Percentiles rank a stretch among this genome's conserved stretches.
phyloP scores from a whole-genome alignment of 2,113 vertebrate species.

The Climacteris rufus region DNA sequence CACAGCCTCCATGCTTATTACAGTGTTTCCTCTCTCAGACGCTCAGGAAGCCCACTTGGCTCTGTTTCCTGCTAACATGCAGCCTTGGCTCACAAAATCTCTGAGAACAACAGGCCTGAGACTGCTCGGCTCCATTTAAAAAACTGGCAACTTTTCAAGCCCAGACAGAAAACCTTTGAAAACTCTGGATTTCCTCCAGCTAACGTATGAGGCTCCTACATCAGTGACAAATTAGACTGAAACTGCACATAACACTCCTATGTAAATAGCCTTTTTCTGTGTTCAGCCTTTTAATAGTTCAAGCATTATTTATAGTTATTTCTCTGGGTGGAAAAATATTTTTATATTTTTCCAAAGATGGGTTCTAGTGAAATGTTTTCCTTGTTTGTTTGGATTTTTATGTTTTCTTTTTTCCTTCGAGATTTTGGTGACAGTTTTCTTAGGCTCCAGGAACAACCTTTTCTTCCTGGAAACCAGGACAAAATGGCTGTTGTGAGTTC shows the following conservation, averaged over 20 bases:
- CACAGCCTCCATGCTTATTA: slow-evolving; percentile 87
- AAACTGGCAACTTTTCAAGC: slow-evolving; percentile 73
- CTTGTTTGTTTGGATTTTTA: slow-evolving; percentile 22
- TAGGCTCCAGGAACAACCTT: slow-evolving; percentile 15
- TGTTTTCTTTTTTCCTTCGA: background rate
- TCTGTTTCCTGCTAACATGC: slow-evolving; percentile 86
- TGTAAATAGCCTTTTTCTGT: slow-evolving; percentile 19
- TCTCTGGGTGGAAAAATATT: slow-evolving; percentile 12
- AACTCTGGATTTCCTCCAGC: slow-evolving; percentile 70
- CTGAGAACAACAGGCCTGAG: slow-evolving; percentile 88
- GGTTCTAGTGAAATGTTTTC: slow-evolving; percentile 31
- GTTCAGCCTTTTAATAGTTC: background rate
- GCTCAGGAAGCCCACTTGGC: slow-evolving; percentile 92
- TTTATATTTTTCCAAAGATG: slow-evolving; percentile 38
- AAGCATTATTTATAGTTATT: slow-evolving; percentile 7
- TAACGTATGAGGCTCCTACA: slow-evolving; percentile 71
- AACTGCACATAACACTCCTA: slow-evolving; percentile 19
- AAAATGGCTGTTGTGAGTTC: slow-evolving; percentile 24
- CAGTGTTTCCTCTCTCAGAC: slow-evolving; percentile 84
- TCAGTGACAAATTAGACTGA: slow-evolving; percentile 48
- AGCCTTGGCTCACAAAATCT: slow-evolving; percentile 82
- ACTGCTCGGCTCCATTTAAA: slow-evolving; percentile 66
- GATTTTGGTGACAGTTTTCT: slow-evolving; percentile 17
- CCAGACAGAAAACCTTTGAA: slow-evolving; percentile 73
- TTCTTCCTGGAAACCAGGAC: slow-evolving; percentile 49